Base-by-base conservation (phyloP, 2,113 vertebrate genomes). In the Montifringilla adamsi region DNA sequence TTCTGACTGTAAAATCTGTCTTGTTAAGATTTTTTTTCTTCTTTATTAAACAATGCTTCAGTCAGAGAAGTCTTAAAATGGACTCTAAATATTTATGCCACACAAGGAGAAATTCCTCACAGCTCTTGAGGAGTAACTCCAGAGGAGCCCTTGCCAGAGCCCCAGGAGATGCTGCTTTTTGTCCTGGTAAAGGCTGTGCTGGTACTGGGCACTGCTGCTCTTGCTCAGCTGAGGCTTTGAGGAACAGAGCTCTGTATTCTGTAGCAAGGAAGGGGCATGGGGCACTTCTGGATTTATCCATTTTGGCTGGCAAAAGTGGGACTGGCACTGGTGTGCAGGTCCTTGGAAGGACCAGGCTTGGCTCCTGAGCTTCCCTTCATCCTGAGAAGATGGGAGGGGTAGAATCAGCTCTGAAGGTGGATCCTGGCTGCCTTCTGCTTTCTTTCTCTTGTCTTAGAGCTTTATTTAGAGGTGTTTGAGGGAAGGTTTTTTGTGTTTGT, bases 61-160 rank as follows among this genome's bases (percentile, higher is more conserved):
- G 59, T 67, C 82, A 47, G 55, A 33, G 27, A 68, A 44, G 72
- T 81, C 75, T 94, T 84, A 69, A 86, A 81, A 59, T 33, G 64
- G 39, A 11, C 56, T 90, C n/a, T 89, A 88, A 95, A 86, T 93
- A 75, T 97, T 96, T 96, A 93, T 64, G 52, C 49, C 78, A 56
- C 60, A 22, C 35, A 41, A 84, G 50, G 46, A 69, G 70, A 70
- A 66, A 81, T 72, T 93, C 68, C 66, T 92, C 20, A 5, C 18
- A 52, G 89, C 76, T 78, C 63, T 66, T 87, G 49, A 85, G 84
- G 86, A 91, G 67, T 37, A 30, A 5, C 76, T 81, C 18, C 49
- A 66, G 70, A 78, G 59, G 15, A 80, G 63, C 37, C 68, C 21
- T 68, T 88, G 85, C 55, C 75, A 74, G 67, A 66, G 75, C 43